Evolutionary conservation across 2,888 invertebrate species (phyloP).

Genomic region (Ochropleura plecta): DNA sequence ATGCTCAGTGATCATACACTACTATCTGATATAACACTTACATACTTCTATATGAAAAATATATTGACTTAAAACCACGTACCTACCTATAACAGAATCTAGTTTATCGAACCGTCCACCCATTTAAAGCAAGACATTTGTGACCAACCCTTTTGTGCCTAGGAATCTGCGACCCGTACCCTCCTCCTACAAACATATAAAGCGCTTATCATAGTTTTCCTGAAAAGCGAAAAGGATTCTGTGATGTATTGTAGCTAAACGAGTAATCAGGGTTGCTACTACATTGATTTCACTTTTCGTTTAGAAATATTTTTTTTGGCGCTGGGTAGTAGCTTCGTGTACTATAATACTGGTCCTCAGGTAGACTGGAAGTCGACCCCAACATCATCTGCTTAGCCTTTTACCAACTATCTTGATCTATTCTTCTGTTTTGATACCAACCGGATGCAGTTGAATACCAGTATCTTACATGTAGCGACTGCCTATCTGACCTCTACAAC

Average conservation of each 20-base stretch:
- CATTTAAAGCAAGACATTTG: slow-evolving; percentile 39
- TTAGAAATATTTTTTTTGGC: not conserved
- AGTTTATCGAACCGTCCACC: slow-evolving; percentile 31
- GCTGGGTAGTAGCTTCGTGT: not conserved
- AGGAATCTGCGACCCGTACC: slow-evolving; percentile 53
- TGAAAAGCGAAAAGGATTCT: slow-evolving; percentile 48
- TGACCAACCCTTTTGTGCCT: slow-evolving; percentile 41
- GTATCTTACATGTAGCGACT: no score
- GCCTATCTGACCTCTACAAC: no score
- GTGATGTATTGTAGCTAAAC: slow-evolving; percentile 42
- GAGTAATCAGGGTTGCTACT: slow-evolving; percentile 34
- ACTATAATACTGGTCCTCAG: not conserved
- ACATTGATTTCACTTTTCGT: not conserved
- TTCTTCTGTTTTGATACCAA: no score
- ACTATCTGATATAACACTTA: no score
- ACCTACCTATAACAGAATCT: slow-evolving; percentile 14
- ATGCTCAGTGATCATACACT: no score
- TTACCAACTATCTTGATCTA: no score
- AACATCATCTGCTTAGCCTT: not conserved
- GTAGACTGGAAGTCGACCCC: not conserved
- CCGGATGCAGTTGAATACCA: no score
- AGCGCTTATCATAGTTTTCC: slow-evolving; percentile 59
- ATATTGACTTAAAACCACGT: not conserved
- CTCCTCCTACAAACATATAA: slow-evolving; percentile 50
- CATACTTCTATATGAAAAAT: no score